These are phyloP conservation scores for Alentia gelatinosa DNA, from an alignment of 2,888 invertebrate genomes.

Conservation along the genomic window DNA sequence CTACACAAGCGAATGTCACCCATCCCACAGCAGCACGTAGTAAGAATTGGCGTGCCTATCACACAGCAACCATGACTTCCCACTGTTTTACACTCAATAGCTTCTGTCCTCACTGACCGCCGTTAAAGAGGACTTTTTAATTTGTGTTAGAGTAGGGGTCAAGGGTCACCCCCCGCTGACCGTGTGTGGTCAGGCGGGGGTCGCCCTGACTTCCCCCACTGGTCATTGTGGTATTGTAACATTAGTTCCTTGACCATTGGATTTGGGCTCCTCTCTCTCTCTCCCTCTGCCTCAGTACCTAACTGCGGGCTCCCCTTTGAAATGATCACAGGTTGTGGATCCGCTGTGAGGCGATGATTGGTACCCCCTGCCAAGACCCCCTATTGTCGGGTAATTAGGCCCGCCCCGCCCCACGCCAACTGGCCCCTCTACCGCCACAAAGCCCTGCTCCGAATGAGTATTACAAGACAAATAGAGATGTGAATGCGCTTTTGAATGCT, in stretches of 20 bases:
- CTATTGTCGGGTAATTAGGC: slow-evolving; percentile 22
- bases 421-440: slow-evolving; percentile 22
- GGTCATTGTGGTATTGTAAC: neutral
- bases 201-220: neutral
- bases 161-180: neutral
- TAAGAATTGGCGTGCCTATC: no score
- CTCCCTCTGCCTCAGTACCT: neutral
- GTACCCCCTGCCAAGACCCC: neutral
- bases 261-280: neutral
- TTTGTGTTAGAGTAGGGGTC: neutral
- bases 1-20: neutral
- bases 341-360: neutral
- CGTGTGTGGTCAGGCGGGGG: neutral
- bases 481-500: no score
- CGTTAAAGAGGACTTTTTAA: neutral
- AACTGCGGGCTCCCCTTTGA: neutral
- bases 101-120: neutral
- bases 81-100: neutral
- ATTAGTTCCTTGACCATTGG: neutral
- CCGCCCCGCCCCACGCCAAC: neutral
- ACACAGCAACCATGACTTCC: neutral
- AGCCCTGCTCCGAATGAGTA: neutral
- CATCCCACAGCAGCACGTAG: no score
- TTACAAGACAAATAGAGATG: neutral
- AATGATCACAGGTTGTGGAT: neutral